A percentile compares a stretch with the other conserved stretches of the same genome.
phyloP scores from a whole-genome alignment of 2,888 invertebrate genomes.

The Schizaphis graminum region DNA sequence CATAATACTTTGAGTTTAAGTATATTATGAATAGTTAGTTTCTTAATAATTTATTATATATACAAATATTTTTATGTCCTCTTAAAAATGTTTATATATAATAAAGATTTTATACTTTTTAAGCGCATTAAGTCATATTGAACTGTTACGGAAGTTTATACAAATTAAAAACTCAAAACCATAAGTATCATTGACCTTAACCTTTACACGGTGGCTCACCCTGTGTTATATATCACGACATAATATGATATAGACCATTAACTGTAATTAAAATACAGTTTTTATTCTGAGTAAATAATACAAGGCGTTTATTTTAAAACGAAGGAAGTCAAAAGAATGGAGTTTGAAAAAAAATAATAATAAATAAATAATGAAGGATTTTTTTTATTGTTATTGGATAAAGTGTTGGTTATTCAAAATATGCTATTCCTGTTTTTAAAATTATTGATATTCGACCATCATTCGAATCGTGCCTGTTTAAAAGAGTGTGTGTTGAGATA shows the following conservation, averaged over 20 bases:
- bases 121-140: not conserved
- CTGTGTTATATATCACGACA: not conserved
- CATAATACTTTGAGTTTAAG: not conserved
- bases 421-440: not conserved
- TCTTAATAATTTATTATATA: not conserved
- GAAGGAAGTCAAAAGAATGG: not conserved
- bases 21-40: not conserved
- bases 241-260: not conserved
- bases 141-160: not conserved
- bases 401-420: not conserved
- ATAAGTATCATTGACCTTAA: not conserved
- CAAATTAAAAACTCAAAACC: not conserved
- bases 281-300: not conserved
- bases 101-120: not conserved
- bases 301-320: not conserved
- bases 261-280: not conserved
- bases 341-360: not conserved
- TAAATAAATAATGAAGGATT: not conserved
- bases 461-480: not conserved
- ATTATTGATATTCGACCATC: not conserved
- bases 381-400: not conserved
- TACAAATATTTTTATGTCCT: not conserved
- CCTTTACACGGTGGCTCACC: not conserved
- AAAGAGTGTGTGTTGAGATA: not conserved
- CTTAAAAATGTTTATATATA: not conserved